Conservation (phyloP, 2,113 vertebrate species). For the Coptodon rendalli region DNA sequence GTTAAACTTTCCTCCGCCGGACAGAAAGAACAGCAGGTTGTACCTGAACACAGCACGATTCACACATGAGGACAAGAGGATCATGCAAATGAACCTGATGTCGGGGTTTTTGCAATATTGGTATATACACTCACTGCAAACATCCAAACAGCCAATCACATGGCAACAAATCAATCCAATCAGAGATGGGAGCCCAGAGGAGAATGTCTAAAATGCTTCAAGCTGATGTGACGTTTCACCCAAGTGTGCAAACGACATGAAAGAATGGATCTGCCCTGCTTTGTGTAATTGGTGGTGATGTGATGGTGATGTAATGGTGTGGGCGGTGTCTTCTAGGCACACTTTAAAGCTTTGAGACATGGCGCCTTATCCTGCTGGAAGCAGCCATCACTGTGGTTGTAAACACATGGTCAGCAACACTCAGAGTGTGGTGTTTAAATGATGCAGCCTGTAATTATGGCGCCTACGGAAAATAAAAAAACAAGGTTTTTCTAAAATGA, state of each 20-base stretch:
- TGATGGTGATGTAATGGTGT: background rate
- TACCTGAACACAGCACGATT: slow-evolving; percentile 72
- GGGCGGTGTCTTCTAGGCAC: background rate
- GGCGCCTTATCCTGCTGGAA: background rate
- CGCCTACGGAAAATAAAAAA: background rate
- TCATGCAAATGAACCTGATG: background rate
- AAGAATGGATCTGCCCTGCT: background rate
- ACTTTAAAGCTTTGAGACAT: background rate
- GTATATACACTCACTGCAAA: background rate
- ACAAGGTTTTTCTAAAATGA: background rate
- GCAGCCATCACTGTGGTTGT: background rate
- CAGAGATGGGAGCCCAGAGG: background rate
- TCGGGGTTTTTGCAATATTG: background rate
- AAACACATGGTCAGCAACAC: background rate
- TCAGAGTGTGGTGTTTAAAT: background rate
- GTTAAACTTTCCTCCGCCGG: slow-evolving; percentile 97
- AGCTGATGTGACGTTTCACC: background rate
- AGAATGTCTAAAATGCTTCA: background rate
- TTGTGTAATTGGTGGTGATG: background rate
- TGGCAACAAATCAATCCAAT: background rate
- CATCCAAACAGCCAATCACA: background rate
- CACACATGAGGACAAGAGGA: background rate
- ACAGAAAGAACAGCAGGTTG: slow-evolving; percentile 94
- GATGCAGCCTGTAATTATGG: background rate
- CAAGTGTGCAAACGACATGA: background rate